Evolutionary conservation across 2,113 vertebrate species (phyloP), one percentile per base, ranked within the genome.

Genomic region (Oophaga pumilio): DNA sequence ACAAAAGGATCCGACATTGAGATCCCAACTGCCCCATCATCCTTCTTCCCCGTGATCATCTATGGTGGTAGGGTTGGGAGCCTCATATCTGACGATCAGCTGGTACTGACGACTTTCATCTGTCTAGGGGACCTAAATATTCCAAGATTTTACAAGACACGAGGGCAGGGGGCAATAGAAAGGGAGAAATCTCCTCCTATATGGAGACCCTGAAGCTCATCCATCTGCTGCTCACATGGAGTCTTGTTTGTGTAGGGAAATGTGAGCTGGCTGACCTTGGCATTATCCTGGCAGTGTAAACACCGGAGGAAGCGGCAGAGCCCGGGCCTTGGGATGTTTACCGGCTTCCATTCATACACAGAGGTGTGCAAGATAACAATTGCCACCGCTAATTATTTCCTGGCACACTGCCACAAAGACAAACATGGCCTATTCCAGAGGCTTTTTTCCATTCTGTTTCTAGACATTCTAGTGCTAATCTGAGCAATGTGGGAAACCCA

Each of bases 221-320:
- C 62, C 62, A 82, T 68, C 62, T 68, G 81, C 81, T 69, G 33
- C 80, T 50, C 62, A 82, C 33, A 50, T 62, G 10, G 22, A 82
- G 59, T 43, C 24, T 49, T 62, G 62, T 83, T 83, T 83, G 81
- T 83, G 60, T 28, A 69, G 43, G 81, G 81, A 53, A 64, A 83
- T 6, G 62, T 74, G 83, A 73, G 83, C 83, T n/a, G 17, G 26
- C 68, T 56, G 83, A 85, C 83, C 83, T 85, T 85, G 83, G 66
- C 43, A 60, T 85, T 85, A 74, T 83, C 49, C 81, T 49, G 62
- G 50, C 33, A 83, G 53, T 69, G 81, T 83, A 68, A 26, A 83
- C 81, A 53, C 20, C 0, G 24, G 12, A 57, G 50, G 26, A 85
- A 73, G 83, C 83, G 33, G 82, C 26, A 59, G 62, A 13, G 68